These are phyloP conservation scores for Dynastes grantii DNA, from an alignment of 2,888 invertebrate species.

Conservation along the genomic window DNA sequence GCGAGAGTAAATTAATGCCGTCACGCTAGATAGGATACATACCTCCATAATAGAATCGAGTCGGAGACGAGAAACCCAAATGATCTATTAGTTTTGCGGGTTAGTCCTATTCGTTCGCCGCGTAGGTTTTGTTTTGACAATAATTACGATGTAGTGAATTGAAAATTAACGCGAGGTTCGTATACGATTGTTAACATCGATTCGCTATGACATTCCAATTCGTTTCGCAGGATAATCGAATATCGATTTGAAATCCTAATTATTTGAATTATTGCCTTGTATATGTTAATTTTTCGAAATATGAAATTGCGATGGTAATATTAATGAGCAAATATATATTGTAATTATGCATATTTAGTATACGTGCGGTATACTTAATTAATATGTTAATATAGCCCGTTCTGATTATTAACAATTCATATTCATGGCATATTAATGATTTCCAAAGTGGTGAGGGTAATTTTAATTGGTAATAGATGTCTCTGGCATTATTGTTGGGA, in stretches of 20 bases:
- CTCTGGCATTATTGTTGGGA: no score
- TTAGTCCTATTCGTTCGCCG: neutral
- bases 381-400: no score
- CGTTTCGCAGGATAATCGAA: neutral
- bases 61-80: slow-evolving; percentile 1
- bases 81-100: slow-evolving; percentile 28
- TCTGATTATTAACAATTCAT: no score
- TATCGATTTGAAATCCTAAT: slow-evolving; percentile 7
- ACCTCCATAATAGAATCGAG: neutral
- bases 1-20: slow-evolving; percentile 25
- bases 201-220: neutral
- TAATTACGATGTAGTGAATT: slow-evolving; percentile 8
- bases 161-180: slow-evolving; percentile 1
- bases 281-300: no score
- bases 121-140: slow-evolving; percentile 18
- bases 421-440: no score
- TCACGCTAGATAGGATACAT: slow-evolving; percentile 8
- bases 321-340: no score
- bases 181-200: neutral
- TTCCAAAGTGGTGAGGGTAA: no score
- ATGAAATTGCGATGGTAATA: no score
- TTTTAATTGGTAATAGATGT: no score
- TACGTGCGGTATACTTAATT: no score
- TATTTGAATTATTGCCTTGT: neutral
- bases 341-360: no score